Evolutionary conservation across 2,888 invertebrate species (phyloP).

Genomic region (Troglohyphantes excavatus): DNA sequence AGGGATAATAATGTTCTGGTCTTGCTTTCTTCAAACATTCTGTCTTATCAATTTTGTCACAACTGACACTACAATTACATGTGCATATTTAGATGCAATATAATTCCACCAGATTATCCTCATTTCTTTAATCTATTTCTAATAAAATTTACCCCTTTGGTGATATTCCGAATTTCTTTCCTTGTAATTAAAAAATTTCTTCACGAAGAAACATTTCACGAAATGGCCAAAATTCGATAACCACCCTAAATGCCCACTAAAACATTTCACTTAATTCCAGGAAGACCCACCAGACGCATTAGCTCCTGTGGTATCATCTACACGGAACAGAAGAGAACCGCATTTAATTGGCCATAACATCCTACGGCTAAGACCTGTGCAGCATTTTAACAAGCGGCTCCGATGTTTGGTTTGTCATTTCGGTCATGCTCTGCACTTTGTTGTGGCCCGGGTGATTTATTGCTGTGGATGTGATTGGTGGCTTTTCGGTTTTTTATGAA

Average conservation of each 20-base stretch:
- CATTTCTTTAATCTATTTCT: too few species aligned
- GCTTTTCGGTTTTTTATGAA: conserved; percentile 41
- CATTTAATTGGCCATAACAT: conserved; percentile 68
- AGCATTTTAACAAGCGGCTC: conserved; percentile 64
- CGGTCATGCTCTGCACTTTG: conserved; percentile 64
- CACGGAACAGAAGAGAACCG: conserved; percentile 26
- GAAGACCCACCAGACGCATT: conserved; percentile 23
- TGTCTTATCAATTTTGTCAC: too few species aligned
- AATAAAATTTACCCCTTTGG: too few species aligned
- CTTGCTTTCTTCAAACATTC: too few species aligned
- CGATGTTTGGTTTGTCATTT: conserved; percentile 65
- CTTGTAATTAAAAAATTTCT: too few species aligned
- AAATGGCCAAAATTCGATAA: neutral
- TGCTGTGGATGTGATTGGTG: conserved; percentile 47
- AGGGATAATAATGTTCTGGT: too few species aligned
- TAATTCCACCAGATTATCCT: too few species aligned
- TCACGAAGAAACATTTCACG: neutral
- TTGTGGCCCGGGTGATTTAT: conserved; percentile 64
- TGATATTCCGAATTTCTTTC: too few species aligned
- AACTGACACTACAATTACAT: too few species aligned
- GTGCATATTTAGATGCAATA: too few species aligned
- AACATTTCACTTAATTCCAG: conserved; percentile 28
- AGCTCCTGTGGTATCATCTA: conserved; percentile 27
- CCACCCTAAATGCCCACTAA: neutral
- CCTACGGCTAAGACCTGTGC: conserved; percentile 35